Evolutionary conservation across 2,888 invertebrate species (phyloP), one percentile per base, ranked within the genome.

Genomic region (Anaspis maculata): DNA sequence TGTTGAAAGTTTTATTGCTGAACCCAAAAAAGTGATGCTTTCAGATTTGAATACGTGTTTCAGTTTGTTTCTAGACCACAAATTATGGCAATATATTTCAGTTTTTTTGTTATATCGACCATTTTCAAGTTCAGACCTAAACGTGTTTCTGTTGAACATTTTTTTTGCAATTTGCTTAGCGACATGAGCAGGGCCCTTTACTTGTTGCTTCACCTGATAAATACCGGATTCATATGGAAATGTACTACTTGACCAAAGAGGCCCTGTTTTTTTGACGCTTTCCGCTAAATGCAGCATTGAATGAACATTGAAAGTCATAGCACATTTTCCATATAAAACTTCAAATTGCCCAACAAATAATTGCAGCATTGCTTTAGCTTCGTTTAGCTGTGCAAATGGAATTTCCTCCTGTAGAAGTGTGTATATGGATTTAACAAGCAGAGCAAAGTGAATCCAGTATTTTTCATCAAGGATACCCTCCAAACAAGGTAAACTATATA

Each of bases 271-370:
- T 24, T 24, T 24, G 24, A 24, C 24, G 10, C 24, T 24, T 9
- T 24, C 24, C 4, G 11, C 24, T 5, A 24, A 24, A 10, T 24
- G 24, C 24, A 10, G 10, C 7, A 24, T 5, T 9, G 24, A 24
- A 10, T 24, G 24, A 10, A 24, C 24, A 24, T 24, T 24, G 11
- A 24, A 24, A 9, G 24, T 24, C 24, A 24, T 24, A 10, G 24
- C 5, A 24, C 24, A 24, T 10, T 24, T 11, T 10, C 24, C 24
- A 10, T 24, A 24, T 24, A 24, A 11, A 10, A 11, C 10, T 10
- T 5, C 10, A 24, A 24, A 24, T 5, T 24, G 4, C 11, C 5
- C 4, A 9, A 24, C 24, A 24, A 24, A 24, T 24, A 4, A 5
- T 5, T 5, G 5, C 5, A 24, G 24, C 12, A 24, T 4, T 24